Evolutionary conservation across 2,113 vertebrate species (phyloP).

Genomic region (Struthidea cinerea): DNA sequence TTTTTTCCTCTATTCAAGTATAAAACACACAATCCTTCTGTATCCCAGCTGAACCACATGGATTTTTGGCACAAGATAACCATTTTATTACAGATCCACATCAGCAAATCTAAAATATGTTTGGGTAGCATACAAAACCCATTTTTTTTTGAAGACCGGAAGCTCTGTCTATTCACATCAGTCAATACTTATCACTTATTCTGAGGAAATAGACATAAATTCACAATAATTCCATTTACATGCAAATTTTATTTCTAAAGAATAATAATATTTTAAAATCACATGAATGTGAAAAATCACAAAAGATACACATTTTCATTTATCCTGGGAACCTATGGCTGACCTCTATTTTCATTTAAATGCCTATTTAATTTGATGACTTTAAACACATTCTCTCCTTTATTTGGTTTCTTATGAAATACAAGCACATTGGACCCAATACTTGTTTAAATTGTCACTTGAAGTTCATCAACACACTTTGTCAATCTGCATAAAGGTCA

Average conservation of each 20-base stretch:
- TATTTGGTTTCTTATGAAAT: slow-evolving; percentile 38
- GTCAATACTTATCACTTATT: slow-evolving; percentile 1
- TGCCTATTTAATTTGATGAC: slow-evolving; percentile 38
- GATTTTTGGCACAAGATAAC: neutral
- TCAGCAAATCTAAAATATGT: neutral
- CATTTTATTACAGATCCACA: neutral
- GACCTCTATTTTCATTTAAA: slow-evolving; percentile 66
- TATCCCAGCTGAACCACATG: neutral
- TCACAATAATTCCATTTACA: slow-evolving; percentile 42
- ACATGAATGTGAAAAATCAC: slow-evolving; percentile 23
- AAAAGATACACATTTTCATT: slow-evolving; percentile 35
- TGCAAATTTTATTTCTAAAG: slow-evolving; percentile 50
- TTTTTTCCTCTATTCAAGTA: neutral
- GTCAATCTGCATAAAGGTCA: slow-evolving; percentile 67
- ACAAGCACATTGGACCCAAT: slow-evolving; percentile 31
- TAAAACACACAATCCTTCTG: neutral
- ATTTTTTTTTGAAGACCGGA: neutral
- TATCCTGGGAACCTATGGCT: slow-evolving; percentile 17
- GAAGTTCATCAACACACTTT: slow-evolving; percentile 68
- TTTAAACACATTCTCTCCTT: slow-evolving; percentile 37
- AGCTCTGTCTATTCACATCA: neutral
- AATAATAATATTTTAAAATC: slow-evolving; percentile 35
- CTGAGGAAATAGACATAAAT: neutral
- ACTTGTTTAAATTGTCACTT: slow-evolving; percentile 42
- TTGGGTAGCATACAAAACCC: neutral